Base-by-base conservation (phyloP, 2,888 invertebrate genomes). In the Scaptomyza parva region DNA sequence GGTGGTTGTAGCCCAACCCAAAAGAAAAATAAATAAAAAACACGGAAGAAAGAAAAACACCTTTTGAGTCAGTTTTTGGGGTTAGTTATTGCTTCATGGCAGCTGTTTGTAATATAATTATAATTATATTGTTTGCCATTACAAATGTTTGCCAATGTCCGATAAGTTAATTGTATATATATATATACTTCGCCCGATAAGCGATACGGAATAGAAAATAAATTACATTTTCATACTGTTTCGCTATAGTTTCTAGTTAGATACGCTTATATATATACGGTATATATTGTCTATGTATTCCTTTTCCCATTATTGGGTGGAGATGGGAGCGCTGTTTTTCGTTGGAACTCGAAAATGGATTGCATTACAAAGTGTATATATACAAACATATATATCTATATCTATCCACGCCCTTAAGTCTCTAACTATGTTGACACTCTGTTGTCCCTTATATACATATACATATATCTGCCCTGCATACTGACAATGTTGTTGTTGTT, bases 321-420 rank as follows among this genome's bases (percentile, higher is more conserved):
- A 35, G 30, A 37, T 61, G 45, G 33, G 3, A 26, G 62, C 18
- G 28, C 28, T 17, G 45, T 45, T 45, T 26, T 17, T 28, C n/a
- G 40, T 33, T 33, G 33, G 52, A 47, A 59, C 18, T 55, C 30
- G 30, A n/a, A 54, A 74, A 86, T 86, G 81, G 88, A 88, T 83
- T 83, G 88, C 82, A 83, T 83, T 83, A 83, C 82, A 86, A 86
- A 88, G 78, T 82, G 79, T 88, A 70, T 72, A 70, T 81, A 33
- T 26, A 9, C 26, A 43, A n/a, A n/a, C n/a, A n/a, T n/a, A n/a
- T n/a, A 5, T 28, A 24, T 24, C 7, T 24, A 7, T 24, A 7
- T 24, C 6, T 24, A 24, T 88, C 67, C 82, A 88, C 78, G 62
- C 77, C 78, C 80, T 76, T 67, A 26, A 70, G 50, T 66, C 44